Evolutionary conservation across 23 tunicate genomes (phyloP).

Genomic region (Trididemnum clinides): DNA sequence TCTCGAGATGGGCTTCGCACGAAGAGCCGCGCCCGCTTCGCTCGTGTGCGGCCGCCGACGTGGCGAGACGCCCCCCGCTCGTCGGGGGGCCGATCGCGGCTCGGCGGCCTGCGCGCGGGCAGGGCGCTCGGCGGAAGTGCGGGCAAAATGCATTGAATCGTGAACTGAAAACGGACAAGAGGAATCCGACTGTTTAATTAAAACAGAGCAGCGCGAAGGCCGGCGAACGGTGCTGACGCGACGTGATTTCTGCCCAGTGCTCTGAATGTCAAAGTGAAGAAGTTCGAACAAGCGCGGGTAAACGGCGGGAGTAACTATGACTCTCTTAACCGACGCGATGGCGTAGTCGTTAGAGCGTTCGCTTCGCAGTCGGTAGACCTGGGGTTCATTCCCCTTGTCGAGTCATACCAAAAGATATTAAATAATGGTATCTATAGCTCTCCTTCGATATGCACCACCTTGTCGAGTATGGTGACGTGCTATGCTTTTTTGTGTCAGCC

Average conservation of each 20-base stretch:
- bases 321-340: background rate
- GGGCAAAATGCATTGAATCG: background rate
- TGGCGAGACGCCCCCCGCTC: background rate
- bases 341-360: background rate
- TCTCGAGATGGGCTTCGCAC: background rate
- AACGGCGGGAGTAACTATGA: background rate
- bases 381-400: background rate
- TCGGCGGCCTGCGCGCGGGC: background rate
- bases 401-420: no score
- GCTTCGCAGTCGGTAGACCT: background rate
- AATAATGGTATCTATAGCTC: no score
- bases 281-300: background rate
- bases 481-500: no score
- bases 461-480: no score
- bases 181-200: slow-evolving; percentile 56
- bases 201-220: slow-evolving; percentile 28
- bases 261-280: slow-evolving; percentile 39
- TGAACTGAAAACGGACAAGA: background rate
- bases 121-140: background rate
- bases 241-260: slow-evolving; percentile 56
- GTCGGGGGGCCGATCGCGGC: background rate
- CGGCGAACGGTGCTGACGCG: background rate
- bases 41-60: background rate
- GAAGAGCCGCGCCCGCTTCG: background rate
- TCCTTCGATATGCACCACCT: no score